phyloP scores from a whole-genome alignment of 2,113 vertebrate genomes.

The Corapipo altera region DNA sequence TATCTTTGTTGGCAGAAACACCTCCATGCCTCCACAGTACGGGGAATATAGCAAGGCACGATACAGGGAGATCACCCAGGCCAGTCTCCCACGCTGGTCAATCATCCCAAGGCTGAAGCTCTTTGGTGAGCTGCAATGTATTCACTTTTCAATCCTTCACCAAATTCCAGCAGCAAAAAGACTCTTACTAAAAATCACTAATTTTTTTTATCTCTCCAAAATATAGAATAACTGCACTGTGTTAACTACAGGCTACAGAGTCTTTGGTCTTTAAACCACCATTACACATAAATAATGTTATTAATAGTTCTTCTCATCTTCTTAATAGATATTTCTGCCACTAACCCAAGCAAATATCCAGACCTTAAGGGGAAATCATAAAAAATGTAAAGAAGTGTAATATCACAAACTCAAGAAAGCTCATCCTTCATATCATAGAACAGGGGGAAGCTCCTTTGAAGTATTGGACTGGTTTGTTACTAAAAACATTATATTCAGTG shows the following conservation, averaged over 20 bases:
- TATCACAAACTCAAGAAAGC: neutral
- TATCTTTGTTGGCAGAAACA: neutral
- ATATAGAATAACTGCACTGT: neutral
- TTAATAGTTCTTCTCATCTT: neutral
- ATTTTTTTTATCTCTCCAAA: neutral
- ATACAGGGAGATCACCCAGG: neutral
- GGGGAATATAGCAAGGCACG: neutral
- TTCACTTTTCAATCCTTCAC: neutral
- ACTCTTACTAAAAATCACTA: neutral
- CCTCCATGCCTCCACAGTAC: neutral
- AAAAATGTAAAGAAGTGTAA: neutral
- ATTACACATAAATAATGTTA: neutral
- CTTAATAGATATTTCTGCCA: neutral
- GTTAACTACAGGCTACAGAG: neutral
- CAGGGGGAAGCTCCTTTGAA: neutral
- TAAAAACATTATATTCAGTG: neutral
- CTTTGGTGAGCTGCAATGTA: neutral
- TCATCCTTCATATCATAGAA: neutral
- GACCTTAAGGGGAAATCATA: neutral
- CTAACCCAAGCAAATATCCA: neutral
- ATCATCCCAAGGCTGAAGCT: neutral
- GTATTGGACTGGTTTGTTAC: neutral
- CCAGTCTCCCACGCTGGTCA: neutral
- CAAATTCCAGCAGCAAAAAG: neutral
- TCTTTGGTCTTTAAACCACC: neutral